Conservation (phyloP, 2,113 vertebrate genomes). For the Callithrix jacchus region DNA sequence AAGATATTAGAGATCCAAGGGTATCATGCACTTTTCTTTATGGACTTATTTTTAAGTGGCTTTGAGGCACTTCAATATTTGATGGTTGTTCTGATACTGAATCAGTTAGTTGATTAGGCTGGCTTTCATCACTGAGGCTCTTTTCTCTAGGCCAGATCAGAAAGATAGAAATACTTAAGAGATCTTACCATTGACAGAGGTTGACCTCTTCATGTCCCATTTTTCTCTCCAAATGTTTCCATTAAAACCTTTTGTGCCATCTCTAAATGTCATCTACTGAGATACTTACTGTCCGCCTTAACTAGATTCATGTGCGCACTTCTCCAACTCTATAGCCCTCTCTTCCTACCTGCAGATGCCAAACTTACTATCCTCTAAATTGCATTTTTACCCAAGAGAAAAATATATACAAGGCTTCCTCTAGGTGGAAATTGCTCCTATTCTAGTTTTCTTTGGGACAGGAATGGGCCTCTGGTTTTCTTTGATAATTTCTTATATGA, state of each 20-base stretch:
- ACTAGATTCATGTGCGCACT: background rate
- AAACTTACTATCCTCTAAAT: background rate
- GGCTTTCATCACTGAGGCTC: background rate
- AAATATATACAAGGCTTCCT: background rate
- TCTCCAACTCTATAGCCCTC: background rate
- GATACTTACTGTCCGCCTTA: background rate
- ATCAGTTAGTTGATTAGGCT: background rate
- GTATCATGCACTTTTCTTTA: background rate
- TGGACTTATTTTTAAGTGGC: slow-evolving; percentile 6
- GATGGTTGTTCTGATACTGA: background rate
- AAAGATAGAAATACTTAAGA: background rate
- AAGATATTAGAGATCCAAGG: background rate
- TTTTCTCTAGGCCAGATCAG: background rate
- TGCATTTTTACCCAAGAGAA: background rate
- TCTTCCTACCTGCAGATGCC: background rate
- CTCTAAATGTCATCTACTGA: background rate
- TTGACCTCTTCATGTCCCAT: background rate
- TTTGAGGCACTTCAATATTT: slow-evolving; percentile 7
- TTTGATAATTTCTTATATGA: background rate
- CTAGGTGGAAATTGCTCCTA: background rate
- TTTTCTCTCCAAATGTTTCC: background rate
- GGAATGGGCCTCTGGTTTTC: background rate
- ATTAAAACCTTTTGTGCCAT: background rate
- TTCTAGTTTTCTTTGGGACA: background rate
- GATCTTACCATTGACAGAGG: background rate